These are phyloP conservation scores for Danio tinwini DNA, from an alignment of 2,797 vertebrate genomes.

Conservation along the genomic window DNA sequence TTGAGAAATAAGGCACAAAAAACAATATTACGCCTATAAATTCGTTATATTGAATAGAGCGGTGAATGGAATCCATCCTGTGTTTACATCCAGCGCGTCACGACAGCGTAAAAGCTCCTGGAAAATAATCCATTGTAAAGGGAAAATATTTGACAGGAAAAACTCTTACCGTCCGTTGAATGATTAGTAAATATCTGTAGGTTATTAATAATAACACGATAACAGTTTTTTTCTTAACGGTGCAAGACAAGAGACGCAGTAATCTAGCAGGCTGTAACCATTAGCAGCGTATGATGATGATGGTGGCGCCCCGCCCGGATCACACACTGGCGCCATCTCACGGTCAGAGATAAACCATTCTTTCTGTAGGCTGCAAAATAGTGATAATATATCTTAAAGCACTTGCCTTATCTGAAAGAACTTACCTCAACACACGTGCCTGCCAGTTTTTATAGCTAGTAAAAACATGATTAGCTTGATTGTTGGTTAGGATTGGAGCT, in stretches of 20 bases:
- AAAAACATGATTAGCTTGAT: too few species aligned
- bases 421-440: too few species aligned
- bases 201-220: neutral
- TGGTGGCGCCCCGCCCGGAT: constrained; percentile 39
- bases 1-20: neutral
- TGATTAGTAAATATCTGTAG: neutral
- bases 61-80: neutral
- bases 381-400: too few species aligned
- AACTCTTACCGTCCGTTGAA: constrained; percentile 25
- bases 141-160: neutral
- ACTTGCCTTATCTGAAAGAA: too few species aligned
- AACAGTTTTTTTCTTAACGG: neutral
- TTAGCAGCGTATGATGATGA: neutral
- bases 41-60: neutral
- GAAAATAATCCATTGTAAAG: neutral
- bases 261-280: neutral
- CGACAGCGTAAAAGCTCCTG: neutral
- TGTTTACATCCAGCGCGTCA: constrained; percentile 38
- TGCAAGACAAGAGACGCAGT: neutral
- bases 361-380: too few species aligned
- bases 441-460: too few species aligned
- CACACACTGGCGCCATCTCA: constrained; percentile 8
- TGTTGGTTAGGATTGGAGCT: too few species aligned
- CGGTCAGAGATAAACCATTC: neutral
- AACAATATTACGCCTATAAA: neutral